Evolutionary conservation across 1,140 invertebrate species (phyloP), one percentile per base, ranked within the genome.

Genomic region (Parasteatoda tepidariorum): DNA sequence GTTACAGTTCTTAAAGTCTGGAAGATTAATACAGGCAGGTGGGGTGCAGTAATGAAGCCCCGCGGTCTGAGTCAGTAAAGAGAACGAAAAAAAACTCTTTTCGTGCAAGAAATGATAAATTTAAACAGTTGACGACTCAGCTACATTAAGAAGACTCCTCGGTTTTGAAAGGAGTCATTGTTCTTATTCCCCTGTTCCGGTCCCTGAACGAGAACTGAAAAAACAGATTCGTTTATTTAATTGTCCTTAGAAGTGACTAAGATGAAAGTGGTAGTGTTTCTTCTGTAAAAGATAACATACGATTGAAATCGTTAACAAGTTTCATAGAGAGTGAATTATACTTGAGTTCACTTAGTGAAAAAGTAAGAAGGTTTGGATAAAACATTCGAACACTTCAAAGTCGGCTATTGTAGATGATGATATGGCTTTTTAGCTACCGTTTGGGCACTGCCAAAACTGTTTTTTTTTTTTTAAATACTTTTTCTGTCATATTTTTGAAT

Each of bases 21-120:
- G 70, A 34, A 73, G 70, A 73, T 73, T 73, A 73, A 73, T 73
- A 30, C 70, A 59, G 28, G 70, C 70, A 73, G 70, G 70, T 73
- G 70, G 70, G 70, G 26, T 30, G 54, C 24, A 41, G 54, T 73
- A 73, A 73, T 73, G 70, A 73, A 54, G 59, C 54, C 34, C 28
- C 54, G 67, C 24, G 67, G 67, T 70, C 28, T 26, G 66, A 54
- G 38, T 18, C 22, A 26, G 26, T 41, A 54, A 54, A n/a, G 24
- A 18, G 38, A n/a, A 33, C 9, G 34, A 28, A 15, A 68, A 38
- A 38, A 67, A 67, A 59, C 5, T 5, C 22, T 1, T 18, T 33
- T 66, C 30, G 54, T 28, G 1, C 70, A 54, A 68, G 66, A 70
- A 70, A 70, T 73, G 70, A 57, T 48, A 31, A 59, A 59, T 57